Base-by-base conservation (phyloP, 2,113 vertebrate genomes). In the Lethenteron reissneri region DNA sequence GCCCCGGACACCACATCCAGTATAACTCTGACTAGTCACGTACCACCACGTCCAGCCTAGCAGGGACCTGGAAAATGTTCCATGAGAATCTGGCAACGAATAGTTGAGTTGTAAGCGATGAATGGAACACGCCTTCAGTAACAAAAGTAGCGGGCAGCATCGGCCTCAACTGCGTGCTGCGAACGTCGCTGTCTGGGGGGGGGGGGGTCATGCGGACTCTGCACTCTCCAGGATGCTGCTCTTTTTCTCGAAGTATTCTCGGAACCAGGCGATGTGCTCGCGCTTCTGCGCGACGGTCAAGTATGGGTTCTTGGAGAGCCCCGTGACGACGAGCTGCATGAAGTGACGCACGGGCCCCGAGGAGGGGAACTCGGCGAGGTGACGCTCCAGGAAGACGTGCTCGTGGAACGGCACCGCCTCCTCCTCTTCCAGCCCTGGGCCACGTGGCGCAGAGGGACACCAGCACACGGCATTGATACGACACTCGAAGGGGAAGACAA, bases 241-340 rank as follows among this genome's bases (percentile, higher is more conserved):
- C 78, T 99, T 97, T 75, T 89, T 81, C 58, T 85, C 80, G 78
- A 99, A 99, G 75, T 97, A 97, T 72, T 88, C 84, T 56, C 79
- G 83, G 79, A 92, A 99, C 92, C 94, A 99, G 60, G 82, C 83
- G 62, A 99, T 92, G 71, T 99, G 92, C 57, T 94, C 88, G 12
- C 77, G 75, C 76, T 99, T 99, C 79, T 96, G 84, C 19, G 82
- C 80, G 64, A 92, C 87, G 3, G 81, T 91, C 69, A 92, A 76
- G 71, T 86, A 82, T 0, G 87, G 89, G 76, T 97, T 99, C 80
- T 81, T 89, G 0, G 87, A 86, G 74, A 99, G 83, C 70, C 94
- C 94, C 6, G 82, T 83, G 72, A 88, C 78, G 56, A 99, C 92
- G 0, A 99, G 83, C 73, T 97, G 91, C 88, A 99, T 96, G 79